A percentile compares a stretch with the other conserved stretches of the same genome.
These are phyloP conservation scores for Odocoileus virginianus DNA, from an alignment of 2,113 vertebrate genomes.

Conservation along the genomic window DNA sequence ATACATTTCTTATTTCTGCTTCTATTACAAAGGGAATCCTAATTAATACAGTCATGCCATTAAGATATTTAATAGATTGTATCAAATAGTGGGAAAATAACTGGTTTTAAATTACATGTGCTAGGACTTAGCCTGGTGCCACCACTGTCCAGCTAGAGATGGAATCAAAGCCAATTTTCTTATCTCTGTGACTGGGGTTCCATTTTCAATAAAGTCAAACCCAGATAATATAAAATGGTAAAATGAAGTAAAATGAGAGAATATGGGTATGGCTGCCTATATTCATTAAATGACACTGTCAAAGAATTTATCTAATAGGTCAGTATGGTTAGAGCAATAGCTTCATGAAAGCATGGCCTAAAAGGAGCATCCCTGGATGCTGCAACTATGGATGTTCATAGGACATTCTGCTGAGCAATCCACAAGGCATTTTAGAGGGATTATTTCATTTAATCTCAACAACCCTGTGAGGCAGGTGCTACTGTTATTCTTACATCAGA, in stretches of 20 bases:
- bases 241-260: neutral
- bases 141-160: neutral
- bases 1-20: neutral
- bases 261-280: neutral
- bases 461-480: fast-evolving
- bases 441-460: neutral
- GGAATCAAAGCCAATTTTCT: neutral
- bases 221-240: neutral
- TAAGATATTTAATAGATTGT: neutral
- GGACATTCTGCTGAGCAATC: neutral
- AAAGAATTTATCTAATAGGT: neutral
- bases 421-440: neutral
- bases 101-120: neutral
- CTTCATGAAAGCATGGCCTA: neutral
- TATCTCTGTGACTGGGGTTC: neutral
- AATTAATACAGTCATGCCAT: neutral
- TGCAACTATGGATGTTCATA: fast-evolving
- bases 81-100: neutral
- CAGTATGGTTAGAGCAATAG: neutral
- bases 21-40: neutral
- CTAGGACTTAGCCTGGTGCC: neutral
- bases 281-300: neutral
- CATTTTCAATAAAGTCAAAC: neutral
- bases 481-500: neutral
- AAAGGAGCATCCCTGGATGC: neutral